Conservation (phyloP, 2,888 invertebrate species). For the Poecilobothrus nobilitatus region DNA sequence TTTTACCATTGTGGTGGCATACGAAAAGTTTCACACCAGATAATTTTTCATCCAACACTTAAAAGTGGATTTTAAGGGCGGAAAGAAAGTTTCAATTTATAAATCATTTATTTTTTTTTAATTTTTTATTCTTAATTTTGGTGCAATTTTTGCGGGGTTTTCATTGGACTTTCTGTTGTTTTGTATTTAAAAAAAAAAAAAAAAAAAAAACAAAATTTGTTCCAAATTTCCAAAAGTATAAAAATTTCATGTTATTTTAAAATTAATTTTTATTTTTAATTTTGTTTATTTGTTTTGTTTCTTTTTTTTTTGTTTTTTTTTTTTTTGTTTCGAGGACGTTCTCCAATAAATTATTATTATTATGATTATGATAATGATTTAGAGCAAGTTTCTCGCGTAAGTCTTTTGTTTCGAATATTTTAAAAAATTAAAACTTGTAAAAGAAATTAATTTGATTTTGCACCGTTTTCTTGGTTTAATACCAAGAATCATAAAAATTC, state of each 20-base stretch:
- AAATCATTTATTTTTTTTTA: not conserved
- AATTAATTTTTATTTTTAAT: not conserved
- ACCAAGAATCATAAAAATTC: no score
- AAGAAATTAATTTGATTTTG: no score
- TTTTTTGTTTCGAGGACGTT: not conserved
- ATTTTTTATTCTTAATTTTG: not conserved
- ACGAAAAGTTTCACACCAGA: constrained; percentile 2
- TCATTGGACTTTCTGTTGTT: no score
- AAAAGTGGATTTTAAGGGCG: constrained; percentile 6
- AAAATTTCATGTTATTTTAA: not conserved
- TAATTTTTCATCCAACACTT: constrained; percentile 6
- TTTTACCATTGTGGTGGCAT: not conserved
- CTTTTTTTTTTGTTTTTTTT: no score
- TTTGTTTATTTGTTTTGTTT: not conserved
- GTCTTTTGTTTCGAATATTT: not conserved
- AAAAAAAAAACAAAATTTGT: not conserved
- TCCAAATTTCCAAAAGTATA: not conserved
- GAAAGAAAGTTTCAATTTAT: constrained; percentile 6
- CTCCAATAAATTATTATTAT: not conserved
- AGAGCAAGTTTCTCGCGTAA: constrained; percentile 2
- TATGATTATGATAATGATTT: not conserved
- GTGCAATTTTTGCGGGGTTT: not conserved
- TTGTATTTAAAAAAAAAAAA: no score
- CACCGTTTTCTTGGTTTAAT: no score
- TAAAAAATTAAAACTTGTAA: no score